These are phyloP conservation scores for Ichneumoninae sp. DNA, from an alignment of 2,888 invertebrate species.

Conservation along the genomic window DNA sequence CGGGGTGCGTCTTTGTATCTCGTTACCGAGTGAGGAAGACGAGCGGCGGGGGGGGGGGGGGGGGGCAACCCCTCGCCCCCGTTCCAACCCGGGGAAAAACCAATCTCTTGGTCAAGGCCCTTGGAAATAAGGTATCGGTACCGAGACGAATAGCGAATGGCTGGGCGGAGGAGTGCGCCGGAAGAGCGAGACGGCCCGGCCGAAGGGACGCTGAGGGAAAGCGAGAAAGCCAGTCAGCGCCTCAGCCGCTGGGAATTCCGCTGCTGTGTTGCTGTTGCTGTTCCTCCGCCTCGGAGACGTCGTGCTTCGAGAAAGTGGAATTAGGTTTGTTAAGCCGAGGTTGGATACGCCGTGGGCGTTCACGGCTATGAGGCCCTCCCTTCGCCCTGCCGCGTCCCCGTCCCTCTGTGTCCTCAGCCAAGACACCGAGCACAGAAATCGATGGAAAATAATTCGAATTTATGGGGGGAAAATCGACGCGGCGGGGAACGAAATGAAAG, in stretches of 20 bases:
- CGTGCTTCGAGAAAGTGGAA: constrained; percentile 50
- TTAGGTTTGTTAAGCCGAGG: constrained; percentile 58
- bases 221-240: constrained; percentile 17
- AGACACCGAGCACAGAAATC: constrained; percentile 29
- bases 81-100: constrained; percentile 24
- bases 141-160: constrained; percentile 41
- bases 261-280: constrained; percentile 33
- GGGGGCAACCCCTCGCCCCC: neutral
- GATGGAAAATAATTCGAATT: constrained; percentile 55
- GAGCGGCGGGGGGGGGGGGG: neutral
- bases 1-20: constrained; percentile 45
- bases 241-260: neutral
- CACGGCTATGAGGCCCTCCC: constrained; percentile 7
- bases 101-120: constrained; percentile 53
- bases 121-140: constrained; percentile 54
- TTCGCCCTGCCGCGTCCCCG: neutral
- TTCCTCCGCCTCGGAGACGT: constrained; percentile 27
- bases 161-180: neutral
- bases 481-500: neutral
- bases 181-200: neutral
- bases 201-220: neutral
- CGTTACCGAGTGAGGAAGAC: constrained; percentile 40
- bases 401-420: neutral
- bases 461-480: constrained; percentile 25
- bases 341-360: constrained; percentile 50